Evolutionary conservation across 2,888 invertebrate genomes (phyloP).

Genomic region (Mythimna vitellina): DNA sequence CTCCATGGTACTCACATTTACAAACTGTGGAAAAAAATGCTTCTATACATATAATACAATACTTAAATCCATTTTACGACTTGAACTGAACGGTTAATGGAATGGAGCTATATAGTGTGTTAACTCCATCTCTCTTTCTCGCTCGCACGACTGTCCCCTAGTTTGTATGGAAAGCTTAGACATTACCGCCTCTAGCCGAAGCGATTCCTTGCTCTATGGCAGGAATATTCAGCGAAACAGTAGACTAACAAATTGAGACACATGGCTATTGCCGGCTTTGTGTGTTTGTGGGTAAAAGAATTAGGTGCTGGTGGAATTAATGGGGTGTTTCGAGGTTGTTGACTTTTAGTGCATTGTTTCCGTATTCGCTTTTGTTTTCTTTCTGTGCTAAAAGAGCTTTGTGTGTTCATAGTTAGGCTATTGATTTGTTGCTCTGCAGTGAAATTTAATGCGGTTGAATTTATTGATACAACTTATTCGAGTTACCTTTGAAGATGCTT

Average conservation of each 20-base stretch:
- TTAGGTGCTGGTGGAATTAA: neutral
- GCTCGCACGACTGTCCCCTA: too few relatives aligned
- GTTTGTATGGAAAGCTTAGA: neutral
- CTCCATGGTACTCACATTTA: too few relatives aligned
- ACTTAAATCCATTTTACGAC: too few relatives aligned
- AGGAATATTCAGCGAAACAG: constrained; percentile 35
- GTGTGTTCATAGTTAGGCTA: neutral
- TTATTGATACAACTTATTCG: neutral
- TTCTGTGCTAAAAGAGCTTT: neutral
- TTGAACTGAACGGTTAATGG: too few relatives aligned
- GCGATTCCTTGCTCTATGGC: neutral
- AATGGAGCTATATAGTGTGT: too few relatives aligned
- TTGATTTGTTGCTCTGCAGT: neutral
- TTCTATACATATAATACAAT: too few relatives aligned
- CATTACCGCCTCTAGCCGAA: neutral
- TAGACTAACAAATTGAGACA: constrained; percentile 56
- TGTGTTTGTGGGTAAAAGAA: constrained; percentile 25
- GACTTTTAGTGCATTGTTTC: constrained; percentile 16
- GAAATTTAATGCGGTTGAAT: neutral
- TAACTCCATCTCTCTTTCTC: too few relatives aligned
- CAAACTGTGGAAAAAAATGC: too few relatives aligned
- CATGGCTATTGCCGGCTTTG: constrained; percentile 24
- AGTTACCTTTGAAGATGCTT: neutral
- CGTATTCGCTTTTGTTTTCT: neutral
- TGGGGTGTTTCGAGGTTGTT: constrained; percentile 13